Evolutionary conservation across 2,797 vertebrate genomes (phyloP).

Genomic region (Anguilla anguilla): DNA sequence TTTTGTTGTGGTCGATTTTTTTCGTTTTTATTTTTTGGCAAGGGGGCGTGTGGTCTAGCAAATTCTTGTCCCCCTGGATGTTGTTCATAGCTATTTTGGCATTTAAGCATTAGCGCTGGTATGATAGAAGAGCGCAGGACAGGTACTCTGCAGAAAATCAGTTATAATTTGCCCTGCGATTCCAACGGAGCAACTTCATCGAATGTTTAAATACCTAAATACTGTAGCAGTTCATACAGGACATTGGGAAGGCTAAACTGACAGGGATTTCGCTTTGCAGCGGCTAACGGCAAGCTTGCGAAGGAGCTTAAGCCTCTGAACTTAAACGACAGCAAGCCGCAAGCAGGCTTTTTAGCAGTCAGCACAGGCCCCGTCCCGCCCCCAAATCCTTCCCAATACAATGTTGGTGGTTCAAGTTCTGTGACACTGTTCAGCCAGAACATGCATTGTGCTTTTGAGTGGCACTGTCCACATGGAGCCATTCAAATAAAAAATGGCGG

Average conservation of each 20-base stretch:
- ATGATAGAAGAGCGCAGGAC: background rate
- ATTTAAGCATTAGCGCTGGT: background rate
- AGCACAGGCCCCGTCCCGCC: background rate
- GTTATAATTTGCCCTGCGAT: background rate
- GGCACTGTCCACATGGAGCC: background rate
- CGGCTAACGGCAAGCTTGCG: background rate
- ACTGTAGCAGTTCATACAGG: background rate
- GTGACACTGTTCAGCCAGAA: background rate
- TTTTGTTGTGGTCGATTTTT: background rate
- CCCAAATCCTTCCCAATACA: background rate
- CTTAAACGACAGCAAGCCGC: background rate
- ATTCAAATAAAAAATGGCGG: background rate
- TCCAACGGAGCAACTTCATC: conserved; percentile 22
- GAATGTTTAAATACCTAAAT: conserved; percentile 42
- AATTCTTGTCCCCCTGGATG: background rate
- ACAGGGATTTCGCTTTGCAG: background rate
- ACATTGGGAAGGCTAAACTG: background rate
- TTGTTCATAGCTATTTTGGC: background rate
- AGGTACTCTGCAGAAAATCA: conserved; percentile 17
- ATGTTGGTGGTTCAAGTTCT: background rate
- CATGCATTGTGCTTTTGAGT: background rate
- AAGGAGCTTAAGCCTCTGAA: background rate
- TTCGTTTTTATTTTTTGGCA: background rate
- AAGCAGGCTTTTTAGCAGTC: background rate
- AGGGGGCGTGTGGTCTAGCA: background rate